Evolutionary conservation across 1,140 invertebrate genomes (phyloP), one percentile per base, ranked within the genome.

Genomic region (Camponotus floridanus): DNA sequence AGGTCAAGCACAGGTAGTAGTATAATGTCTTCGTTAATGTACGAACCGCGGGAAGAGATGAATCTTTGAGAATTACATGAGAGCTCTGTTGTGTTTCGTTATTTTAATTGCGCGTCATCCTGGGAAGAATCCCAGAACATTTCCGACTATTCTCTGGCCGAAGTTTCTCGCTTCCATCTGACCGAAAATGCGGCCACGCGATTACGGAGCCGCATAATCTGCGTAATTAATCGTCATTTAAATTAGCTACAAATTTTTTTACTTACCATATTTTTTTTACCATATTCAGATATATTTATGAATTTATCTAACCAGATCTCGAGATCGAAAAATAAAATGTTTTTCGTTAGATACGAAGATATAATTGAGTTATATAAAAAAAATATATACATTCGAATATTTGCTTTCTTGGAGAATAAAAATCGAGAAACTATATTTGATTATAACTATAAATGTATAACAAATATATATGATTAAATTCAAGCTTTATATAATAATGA

Each of bases 111-210:
- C 87, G 67, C 67, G 74, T 86, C 78, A 71, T 84, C 78, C 76
- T 92, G 91, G 88, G 91, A 91, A 92, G 73, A 71, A 86, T 92
- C 91, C 86, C 91, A 91, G 89, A 70, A 79, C 51, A 64, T 88
- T 91, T 91, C 91, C 89, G 70, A 91, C 84, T 73, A 91, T 91
- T 91, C 90, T 90, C 59, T 21, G 11, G 2, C 26, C 80, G 55
- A 80, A 87, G 68, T 73, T 48, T 83, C 51, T 81, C 26, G 26
- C 26, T 76, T 64, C 68, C 59, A 36, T 39, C 78, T 76, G 70
- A 90, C 76, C 76, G 55, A 62, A 87, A 73, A 80, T 26, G 61
- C 51, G 42, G 79, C 51, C 76, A 26, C 55, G 45, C 59, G 85
- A 45, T 86, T 70, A 81, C 78, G 18, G 85, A 81, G 70, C 39